Conservation (phyloP, 2,113 vertebrate species). For the Vulpes ferrilata region DNA sequence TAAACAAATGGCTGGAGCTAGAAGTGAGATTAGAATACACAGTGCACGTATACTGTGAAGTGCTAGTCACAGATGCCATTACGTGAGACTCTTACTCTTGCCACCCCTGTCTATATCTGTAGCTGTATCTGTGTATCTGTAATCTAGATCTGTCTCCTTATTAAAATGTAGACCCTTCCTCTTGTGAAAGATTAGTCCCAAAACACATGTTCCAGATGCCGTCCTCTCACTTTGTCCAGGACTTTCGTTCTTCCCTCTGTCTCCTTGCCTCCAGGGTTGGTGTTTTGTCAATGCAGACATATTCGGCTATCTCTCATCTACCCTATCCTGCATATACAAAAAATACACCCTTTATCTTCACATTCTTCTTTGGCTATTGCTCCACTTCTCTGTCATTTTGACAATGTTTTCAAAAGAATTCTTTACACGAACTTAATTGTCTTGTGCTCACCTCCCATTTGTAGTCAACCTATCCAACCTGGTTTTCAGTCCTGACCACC, state of each 20-base stretch:
- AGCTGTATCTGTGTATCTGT: neutral
- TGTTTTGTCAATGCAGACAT: neutral
- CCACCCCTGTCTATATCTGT: neutral
- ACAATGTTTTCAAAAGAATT: neutral
- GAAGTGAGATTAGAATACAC: neutral
- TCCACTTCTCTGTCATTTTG: constrained; percentile 43
- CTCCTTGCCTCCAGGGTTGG: neutral
- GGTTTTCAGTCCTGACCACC: neutral
- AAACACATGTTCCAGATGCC: neutral
- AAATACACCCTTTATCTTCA: neutral
- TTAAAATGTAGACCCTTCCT: neutral
- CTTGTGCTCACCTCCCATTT: neutral
- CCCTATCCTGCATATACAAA: neutral
- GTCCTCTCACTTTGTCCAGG: neutral
- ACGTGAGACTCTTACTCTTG: neutral
- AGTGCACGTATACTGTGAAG: neutral
- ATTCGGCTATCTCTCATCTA: neutral
- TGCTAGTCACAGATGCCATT: neutral
- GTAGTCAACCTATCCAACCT: neutral
- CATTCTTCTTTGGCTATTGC: neutral
- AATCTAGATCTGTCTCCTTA: neutral
- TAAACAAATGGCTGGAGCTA: neutral
- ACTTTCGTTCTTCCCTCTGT: constrained; percentile 13
- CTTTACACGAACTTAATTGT: constrained; percentile 11
- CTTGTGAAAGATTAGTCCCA: neutral